A percentile compares a stretch with the other conserved stretches of the same genome.
These are phyloP conservation scores for Acomys russatus DNA, from an alignment of 2,797 vertebrate genomes.

Conservation along the genomic window DNA sequence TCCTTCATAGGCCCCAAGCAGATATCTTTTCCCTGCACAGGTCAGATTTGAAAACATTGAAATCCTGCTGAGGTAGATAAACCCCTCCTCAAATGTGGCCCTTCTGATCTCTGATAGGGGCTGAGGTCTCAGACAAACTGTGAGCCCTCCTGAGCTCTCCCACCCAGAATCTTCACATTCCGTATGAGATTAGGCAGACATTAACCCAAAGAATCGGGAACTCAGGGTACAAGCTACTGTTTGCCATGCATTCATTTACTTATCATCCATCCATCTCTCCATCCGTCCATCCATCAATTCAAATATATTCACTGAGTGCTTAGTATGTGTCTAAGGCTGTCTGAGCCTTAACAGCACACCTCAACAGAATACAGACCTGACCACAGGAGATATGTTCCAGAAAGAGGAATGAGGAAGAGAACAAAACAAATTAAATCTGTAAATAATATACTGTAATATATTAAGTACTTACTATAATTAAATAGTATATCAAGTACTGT, in stretches of 20 bases:
- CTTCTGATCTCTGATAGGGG: not conserved
- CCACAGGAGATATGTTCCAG: not conserved
- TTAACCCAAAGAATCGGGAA: not conserved
- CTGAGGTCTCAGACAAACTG: not conserved
- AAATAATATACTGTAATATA: not conserved
- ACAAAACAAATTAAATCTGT: not conserved
- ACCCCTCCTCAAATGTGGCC: not conserved
- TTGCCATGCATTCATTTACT: not conserved
- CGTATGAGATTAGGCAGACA: not conserved
- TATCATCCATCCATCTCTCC: not conserved
- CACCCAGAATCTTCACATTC: not conserved
- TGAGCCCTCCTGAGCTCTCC: not conserved
- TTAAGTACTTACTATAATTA: not conserved
- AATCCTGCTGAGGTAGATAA: slow-evolving; percentile 8
- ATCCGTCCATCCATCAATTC: not conserved
- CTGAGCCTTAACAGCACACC: too few relatives aligned
- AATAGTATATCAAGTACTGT: not conserved
- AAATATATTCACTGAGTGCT: slow-evolving; percentile 21
- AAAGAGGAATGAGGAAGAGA: not conserved
- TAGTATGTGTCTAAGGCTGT: not conserved
- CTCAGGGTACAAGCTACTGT: not conserved
- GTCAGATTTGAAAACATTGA: not conserved
- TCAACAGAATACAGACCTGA: slow-evolving; percentile 35
- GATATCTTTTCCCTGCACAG: not conserved
- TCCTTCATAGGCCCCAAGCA: not conserved